These are phyloP conservation scores for Noctua janthe DNA, from an alignment of 2,888 invertebrate species.

Conservation along the genomic window DNA sequence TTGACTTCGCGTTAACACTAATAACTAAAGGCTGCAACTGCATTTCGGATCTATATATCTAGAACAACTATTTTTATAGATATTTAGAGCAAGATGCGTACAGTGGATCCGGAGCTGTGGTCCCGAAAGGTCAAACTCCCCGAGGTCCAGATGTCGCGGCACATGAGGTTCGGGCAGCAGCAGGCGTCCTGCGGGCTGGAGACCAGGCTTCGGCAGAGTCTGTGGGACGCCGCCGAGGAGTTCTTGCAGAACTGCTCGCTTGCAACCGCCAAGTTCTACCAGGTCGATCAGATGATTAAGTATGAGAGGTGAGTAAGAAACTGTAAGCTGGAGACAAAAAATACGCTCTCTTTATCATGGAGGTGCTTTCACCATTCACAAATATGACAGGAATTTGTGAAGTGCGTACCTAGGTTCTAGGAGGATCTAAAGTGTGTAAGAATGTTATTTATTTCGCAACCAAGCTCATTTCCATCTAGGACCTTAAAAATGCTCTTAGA, in stretches of 20 bases:
- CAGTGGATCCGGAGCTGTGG: slow-evolving; percentile 63
- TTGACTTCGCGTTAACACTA: not conserved
- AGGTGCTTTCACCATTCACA: not conserved
- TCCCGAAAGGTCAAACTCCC: slow-evolving; percentile 28
- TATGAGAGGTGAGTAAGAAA: slow-evolving; percentile 39
- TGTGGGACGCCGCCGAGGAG: slow-evolving; percentile 52
- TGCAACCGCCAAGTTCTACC: slow-evolving; percentile 27
- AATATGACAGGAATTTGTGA: not conserved
- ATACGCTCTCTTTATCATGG: not conserved
- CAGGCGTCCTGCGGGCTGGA: slow-evolving; percentile 36
- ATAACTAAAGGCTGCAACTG: too few species aligned
- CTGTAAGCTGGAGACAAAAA: not conserved
- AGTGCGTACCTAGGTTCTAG: not conserved
- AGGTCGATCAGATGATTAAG: slow-evolving; percentile 12
- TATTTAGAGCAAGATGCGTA: slow-evolving; percentile 46
- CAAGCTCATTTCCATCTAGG: not conserved
- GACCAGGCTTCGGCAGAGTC: slow-evolving; percentile 48
- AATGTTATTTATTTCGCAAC: not conserved
- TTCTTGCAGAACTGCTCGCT: slow-evolving; percentile 55
- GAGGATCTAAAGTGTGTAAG: not conserved
- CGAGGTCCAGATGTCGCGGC: slow-evolving; percentile 4
- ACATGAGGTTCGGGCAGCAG: slow-evolving; percentile 52
- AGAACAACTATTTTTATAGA: too few species aligned
- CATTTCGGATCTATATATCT: not conserved
- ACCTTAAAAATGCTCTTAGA: not conserved